Conservation (phyloP, 2,797 vertebrate genomes). For the Falco cherrug region DNA sequence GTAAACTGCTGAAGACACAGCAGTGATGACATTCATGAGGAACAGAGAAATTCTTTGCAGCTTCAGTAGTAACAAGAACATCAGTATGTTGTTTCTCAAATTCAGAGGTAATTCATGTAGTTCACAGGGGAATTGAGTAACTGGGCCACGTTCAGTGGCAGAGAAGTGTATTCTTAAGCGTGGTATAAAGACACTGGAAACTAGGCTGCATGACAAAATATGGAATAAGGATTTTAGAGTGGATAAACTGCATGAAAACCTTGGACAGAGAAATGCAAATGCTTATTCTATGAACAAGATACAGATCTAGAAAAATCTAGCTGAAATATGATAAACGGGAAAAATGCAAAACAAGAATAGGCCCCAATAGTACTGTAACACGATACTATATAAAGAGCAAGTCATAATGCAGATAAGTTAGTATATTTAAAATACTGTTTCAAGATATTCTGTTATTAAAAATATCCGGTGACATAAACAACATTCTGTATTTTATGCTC, state of each 20-base stretch:
- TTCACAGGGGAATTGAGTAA: neutral
- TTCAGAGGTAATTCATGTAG: neutral
- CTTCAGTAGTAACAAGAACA: neutral
- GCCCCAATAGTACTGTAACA: neutral
- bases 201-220: neutral
- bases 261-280: neutral
- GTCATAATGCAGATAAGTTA: neutral
- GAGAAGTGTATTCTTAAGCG: neutral
- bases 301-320: neutral
- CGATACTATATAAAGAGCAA: neutral
- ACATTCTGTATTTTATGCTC: neutral
- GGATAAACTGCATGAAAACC: neutral
- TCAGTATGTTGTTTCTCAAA: neutral
- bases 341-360: neutral
- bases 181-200: neutral
- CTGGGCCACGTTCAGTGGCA: neutral
- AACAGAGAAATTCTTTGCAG: neutral
- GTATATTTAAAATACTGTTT: neutral
- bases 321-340: neutral
- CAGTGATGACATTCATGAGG: neutral
- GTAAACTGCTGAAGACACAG: neutral
- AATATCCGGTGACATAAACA: too few relatives aligned
- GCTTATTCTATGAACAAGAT: neutral
- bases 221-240: neutral
- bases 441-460: neutral